These are phyloP conservation scores for Mus minutoides DNA, from an alignment of 2,797 vertebrate genomes.

Conservation along the genomic window DNA sequence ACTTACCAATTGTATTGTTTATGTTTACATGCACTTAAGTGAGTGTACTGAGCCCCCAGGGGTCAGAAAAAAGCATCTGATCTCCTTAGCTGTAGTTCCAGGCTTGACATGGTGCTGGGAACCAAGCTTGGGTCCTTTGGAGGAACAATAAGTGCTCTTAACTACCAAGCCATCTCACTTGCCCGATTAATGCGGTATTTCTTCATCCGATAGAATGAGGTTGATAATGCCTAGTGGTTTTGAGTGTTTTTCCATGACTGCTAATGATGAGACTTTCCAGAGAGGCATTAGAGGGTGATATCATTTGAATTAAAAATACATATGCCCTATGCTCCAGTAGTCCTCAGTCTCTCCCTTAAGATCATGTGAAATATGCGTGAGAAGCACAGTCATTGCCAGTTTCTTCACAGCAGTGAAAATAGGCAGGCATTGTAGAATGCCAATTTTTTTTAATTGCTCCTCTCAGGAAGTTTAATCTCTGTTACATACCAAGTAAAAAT, in stretches of 20 bases:
- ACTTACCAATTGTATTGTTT: neutral
- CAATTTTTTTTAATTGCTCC: neutral
- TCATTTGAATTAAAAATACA: constrained; percentile 42
- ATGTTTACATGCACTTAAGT: neutral
- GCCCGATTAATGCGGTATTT: neutral
- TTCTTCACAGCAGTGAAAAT: neutral
- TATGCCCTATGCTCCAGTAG: neutral
- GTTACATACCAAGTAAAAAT: neutral
- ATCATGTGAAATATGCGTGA: neutral
- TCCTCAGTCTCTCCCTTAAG: neutral
- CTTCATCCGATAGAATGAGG: neutral
- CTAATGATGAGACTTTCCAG: neutral
- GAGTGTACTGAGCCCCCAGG: neutral
- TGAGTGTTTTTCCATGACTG: neutral
- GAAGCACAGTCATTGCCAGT: neutral
- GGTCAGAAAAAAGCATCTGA: neutral
- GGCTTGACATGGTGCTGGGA: neutral
- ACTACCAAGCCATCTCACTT: neutral
- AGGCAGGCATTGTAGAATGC: neutral
- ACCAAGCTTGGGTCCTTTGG: neutral
- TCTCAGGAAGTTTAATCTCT: neutral
- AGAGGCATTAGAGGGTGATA: neutral
- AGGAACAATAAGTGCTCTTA: neutral
- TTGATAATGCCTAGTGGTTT: neutral
- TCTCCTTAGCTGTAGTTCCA: too few relatives aligned